Evolutionary conservation across 2,888 invertebrate species (phyloP), one percentile per base, ranked within the genome.

Genomic region (Troides oblongomaculatus): DNA sequence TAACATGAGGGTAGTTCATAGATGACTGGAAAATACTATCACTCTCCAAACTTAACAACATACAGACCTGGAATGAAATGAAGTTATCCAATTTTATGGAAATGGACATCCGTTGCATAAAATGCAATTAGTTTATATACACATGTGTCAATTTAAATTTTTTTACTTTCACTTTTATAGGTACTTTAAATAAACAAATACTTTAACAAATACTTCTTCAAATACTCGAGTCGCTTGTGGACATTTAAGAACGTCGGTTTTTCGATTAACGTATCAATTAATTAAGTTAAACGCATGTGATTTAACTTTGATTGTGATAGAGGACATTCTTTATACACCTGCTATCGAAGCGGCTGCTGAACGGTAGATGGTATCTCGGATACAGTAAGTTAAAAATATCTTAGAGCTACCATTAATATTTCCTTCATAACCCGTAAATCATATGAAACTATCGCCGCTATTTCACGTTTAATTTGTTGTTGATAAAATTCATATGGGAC

Each of bases 241-340:
- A 17, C 14, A 58, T n/a, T 61, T 1, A 56, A 30, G 62, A 70
- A 70, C 63, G 60, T 70, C 30, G 30, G 30, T 25, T 69, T 74
- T 71, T 72, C 68, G 62, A 43, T 71, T 76, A 78, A 77, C 76
- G 75, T 74, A 59, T 73, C 74, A 74, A 77, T 79, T 76, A 76
- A 79, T 79, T 77, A 43, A n/a, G 65, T 68, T 72, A 77, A 76
- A 73, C 74, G 69, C 72, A 70, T n/a, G 74, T 69, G 74, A 75
- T 77, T 76, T 75, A 74, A 74, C 68, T 73, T 75, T 69, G 74
- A 75, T 77, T 75, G 74, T 76, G 73, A 73, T 73, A 74, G 69
- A 71, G 69, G 67, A 74, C 73, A 76, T 74, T 78, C 73, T 72
- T 73, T 74, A 74, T 76, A 70, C 69, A 64, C 71, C 66, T 66